Evolutionary conservation across 1,140 invertebrate species (phyloP).

Genomic region (Diprion similis): DNA sequence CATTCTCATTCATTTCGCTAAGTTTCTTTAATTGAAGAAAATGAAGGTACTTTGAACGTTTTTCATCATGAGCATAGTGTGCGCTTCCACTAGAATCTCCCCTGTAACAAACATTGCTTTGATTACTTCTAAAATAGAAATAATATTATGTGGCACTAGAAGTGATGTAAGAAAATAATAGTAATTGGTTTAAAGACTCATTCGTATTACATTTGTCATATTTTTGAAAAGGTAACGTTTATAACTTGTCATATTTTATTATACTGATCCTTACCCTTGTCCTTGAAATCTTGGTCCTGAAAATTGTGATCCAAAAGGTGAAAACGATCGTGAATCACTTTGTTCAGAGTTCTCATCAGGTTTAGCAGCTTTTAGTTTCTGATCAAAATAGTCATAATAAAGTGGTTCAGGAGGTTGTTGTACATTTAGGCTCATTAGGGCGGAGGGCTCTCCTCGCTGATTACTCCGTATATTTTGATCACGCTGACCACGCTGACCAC

Average conservation of each 20-base stretch:
- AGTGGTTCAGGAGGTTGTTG: neutral
- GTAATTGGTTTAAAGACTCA: too few relatives aligned
- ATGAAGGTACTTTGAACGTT: neutral
- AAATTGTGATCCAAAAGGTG: neutral
- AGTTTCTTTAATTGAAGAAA: neutral
- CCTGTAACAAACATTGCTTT: neutral
- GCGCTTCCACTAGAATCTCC: neutral
- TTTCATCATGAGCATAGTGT: neutral
- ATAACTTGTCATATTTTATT: too few relatives aligned
- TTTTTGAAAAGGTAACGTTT: too few relatives aligned
- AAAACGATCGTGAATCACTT: neutral
- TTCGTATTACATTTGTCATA: too few relatives aligned
- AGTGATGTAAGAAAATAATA: neutral
- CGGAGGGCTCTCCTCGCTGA: neutral
- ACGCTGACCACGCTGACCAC: neutral
- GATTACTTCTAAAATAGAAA: neutral
- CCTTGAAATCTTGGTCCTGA: neutral
- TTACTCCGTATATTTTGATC: too few relatives aligned
- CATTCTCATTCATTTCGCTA: neutral
- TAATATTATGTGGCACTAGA: neutral
- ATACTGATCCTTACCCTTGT: neutral
- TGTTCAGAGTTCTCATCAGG: neutral
- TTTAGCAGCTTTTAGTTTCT: neutral
- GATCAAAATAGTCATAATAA: neutral
- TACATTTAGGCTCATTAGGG: neutral